Conservation (phyloP, 2,888 invertebrate species). For the Coenonympha arcania region DNA sequence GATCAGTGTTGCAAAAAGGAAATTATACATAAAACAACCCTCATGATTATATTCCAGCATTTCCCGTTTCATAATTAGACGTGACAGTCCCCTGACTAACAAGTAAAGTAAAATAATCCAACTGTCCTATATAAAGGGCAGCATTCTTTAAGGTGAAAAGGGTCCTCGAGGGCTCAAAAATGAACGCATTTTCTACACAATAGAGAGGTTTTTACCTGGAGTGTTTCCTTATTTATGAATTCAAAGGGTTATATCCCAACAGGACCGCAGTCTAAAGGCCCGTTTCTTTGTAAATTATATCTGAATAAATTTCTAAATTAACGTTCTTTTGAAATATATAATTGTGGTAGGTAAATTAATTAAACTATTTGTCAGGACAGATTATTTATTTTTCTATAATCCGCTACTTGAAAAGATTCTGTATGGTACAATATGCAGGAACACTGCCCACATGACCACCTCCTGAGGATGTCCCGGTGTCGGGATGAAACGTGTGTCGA, state of each 20-base stretch:
- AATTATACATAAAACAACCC: too few species aligned
- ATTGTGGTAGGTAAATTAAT: too few species aligned
- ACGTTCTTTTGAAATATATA: too few species aligned
- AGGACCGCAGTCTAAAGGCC: neutral
- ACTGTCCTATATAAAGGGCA: neutral
- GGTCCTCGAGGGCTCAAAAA: neutral
- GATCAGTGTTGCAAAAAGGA: too few species aligned
- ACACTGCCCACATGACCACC: too few species aligned
- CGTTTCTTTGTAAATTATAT: neutral
- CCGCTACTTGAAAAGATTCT: too few species aligned
- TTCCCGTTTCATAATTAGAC: neutral
- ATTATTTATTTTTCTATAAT: too few species aligned
- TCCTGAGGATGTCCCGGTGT: too few species aligned
- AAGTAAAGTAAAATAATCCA: neutral
- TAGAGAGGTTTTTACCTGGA: neutral
- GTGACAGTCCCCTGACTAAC: neutral
- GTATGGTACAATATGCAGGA: too few species aligned
- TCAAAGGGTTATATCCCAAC: slow-evolving; percentile 1
- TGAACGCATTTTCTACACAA: neutral
- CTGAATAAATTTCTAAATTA: neutral
- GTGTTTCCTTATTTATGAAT: neutral
- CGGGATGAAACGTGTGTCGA: too few species aligned
- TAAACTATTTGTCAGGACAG: too few species aligned
- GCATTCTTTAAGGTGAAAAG: slow-evolving; percentile 1
- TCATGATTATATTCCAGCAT: neutral